A percentile compares a stretch with the other conserved stretches of the same genome.
These are phyloP conservation scores for Margarornis squamiger DNA, from an alignment of 2,797 vertebrate species.

Conservation along the genomic window DNA sequence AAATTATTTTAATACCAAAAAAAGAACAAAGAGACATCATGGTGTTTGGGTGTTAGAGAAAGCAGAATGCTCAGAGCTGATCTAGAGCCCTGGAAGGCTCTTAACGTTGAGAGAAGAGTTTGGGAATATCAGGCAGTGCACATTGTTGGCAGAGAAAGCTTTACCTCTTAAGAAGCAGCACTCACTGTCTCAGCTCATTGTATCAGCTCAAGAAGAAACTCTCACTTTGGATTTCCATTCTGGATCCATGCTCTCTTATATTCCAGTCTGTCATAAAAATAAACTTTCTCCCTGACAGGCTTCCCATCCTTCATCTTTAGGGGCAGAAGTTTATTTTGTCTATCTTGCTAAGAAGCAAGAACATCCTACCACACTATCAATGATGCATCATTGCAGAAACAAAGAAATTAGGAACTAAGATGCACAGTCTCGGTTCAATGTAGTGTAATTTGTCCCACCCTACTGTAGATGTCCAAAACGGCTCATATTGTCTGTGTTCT, in stretches of 20 bases:
- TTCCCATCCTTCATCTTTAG: not conserved
- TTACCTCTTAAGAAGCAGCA: not conserved
- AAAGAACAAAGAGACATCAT: not conserved
- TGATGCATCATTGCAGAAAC: not conserved
- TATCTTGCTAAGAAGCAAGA: not conserved
- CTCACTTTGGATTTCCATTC: not conserved
- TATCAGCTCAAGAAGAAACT: not conserved
- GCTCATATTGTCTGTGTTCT: not conserved
- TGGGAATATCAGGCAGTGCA: not conserved
- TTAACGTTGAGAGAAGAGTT: not conserved
- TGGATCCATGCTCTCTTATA: not conserved
- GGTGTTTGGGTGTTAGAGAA: not conserved
- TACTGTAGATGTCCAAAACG: not conserved
- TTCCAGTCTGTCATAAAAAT: not conserved
- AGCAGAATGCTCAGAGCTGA: not conserved
- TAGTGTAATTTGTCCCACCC: not conserved
- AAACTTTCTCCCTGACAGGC: not conserved
- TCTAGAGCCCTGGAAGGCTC: not conserved
- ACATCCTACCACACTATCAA: not conserved
- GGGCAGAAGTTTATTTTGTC: not conserved
- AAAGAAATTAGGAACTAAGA: not conserved
- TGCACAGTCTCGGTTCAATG: not conserved
- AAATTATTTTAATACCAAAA: not conserved
- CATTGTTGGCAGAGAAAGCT: not conserved
- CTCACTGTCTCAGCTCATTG: not conserved